Conservation (phyloP, 2,888 invertebrate genomes). For the Steromphala cineraria region DNA sequence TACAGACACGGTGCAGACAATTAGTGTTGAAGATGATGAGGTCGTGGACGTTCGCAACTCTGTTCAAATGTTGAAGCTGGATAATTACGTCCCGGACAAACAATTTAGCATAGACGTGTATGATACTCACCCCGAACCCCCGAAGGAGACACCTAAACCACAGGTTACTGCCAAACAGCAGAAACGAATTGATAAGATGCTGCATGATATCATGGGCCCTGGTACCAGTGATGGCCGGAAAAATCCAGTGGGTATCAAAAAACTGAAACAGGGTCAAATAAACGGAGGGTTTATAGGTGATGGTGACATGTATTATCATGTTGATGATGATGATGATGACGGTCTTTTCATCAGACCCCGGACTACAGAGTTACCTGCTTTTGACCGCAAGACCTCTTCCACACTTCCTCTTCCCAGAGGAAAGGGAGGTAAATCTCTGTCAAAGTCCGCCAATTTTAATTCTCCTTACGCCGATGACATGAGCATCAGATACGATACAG, state of each 20-base stretch:
- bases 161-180: neutral
- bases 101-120: conserved; percentile 5
- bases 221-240: neutral
- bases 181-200: conserved; percentile 23
- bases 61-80: neutral
- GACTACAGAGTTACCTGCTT: neutral
- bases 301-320: neutral
- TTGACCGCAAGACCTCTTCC: neutral
- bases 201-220: conserved; percentile 24
- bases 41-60: neutral
- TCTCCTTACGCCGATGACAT: neutral
- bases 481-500: neutral
- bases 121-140: neutral
- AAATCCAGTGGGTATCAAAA: neutral
- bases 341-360: neutral
- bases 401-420: neutral
- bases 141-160: neutral
- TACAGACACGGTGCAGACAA: neutral
- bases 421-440: neutral
- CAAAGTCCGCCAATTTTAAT: neutral
- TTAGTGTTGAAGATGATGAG: neutral
- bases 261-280: neutral
- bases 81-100: neutral
- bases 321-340: neutral
- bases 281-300: neutral